Percentiles rank a stretch among this genome's conserved stretches.
These are phyloP conservation scores for Orthosia incerta DNA, from an alignment of 2,888 invertebrate species.

Conservation along the genomic window DNA sequence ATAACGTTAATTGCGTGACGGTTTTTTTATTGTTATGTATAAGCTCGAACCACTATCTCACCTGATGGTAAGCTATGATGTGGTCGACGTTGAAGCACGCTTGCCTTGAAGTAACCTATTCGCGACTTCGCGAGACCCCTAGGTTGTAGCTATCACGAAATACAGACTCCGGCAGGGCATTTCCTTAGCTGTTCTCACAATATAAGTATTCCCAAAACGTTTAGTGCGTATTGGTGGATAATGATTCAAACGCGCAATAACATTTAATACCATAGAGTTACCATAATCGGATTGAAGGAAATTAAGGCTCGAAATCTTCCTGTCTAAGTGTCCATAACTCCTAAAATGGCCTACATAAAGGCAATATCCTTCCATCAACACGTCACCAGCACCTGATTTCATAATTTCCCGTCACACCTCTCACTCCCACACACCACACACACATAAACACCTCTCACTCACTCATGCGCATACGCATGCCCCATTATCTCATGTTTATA, in stretches of 20 bases:
- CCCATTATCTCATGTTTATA: conserved; percentile 29
- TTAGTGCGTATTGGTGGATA: too few relatives aligned
- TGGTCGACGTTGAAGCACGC: too few relatives aligned
- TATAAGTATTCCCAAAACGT: too few relatives aligned
- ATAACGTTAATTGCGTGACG: neutral
- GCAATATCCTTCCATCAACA: conserved; percentile 30
- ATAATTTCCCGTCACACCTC: conserved; percentile 51
- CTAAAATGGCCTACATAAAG: neutral
- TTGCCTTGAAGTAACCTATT: too few relatives aligned
- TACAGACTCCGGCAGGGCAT: too few relatives aligned
- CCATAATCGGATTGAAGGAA: neutral
- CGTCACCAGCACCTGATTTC: conserved; percentile 41
- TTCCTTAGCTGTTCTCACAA: too few relatives aligned
- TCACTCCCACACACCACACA: conserved; percentile 37
- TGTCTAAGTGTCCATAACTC: neutral
- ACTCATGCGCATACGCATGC: conserved; percentile 7
- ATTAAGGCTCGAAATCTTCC: neutral
- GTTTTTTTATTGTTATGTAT: too few relatives aligned
- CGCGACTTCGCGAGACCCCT: too few relatives aligned
- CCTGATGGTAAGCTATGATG: too few relatives aligned
- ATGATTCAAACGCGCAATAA: neutral
- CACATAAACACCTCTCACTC: conserved; percentile 27
- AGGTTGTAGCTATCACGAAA: too few relatives aligned
- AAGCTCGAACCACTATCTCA: too few relatives aligned
- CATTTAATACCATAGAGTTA: neutral